Conservation (phyloP, 2,113 vertebrate genomes). For the Macrotus californicus region DNA sequence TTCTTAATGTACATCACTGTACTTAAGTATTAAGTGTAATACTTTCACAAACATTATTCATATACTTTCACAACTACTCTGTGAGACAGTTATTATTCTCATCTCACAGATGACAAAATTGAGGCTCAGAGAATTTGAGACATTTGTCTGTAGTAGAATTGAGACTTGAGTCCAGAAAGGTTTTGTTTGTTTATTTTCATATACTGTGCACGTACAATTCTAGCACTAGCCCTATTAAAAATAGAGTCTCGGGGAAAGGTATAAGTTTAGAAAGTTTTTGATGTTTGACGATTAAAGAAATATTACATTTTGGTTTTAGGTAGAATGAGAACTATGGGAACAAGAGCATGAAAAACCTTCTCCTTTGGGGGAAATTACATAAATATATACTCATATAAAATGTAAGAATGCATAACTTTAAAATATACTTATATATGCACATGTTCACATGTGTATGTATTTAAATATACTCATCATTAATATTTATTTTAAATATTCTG, state of each 20-base stretch:
- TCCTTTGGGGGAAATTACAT: not conserved
- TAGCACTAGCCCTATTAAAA: not conserved
- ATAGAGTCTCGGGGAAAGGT: not conserved
- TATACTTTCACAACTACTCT: not conserved
- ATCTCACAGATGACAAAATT: not conserved
- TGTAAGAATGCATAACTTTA: not conserved
- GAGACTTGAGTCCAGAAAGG: not conserved
- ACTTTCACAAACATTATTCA: not conserved
- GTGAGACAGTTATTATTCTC: not conserved
- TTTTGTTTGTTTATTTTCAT: not conserved
- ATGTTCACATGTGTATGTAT: not conserved
- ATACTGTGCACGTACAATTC: not conserved
- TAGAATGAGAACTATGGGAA: not conserved
- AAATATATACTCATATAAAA: not conserved
- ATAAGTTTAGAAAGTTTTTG: not conserved
- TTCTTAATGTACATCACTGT: not conserved
- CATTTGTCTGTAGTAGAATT: not conserved
- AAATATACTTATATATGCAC: not conserved
- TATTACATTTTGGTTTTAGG: not conserved
- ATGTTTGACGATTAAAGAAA: not conserved
- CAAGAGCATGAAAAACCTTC: not conserved
- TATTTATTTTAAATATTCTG: slow-evolving; percentile 2
- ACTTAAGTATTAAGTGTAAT: not conserved
- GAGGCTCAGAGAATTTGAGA: not conserved
- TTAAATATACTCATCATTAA: not conserved